Evolutionary conservation across 1,140 invertebrate genomes (phyloP).

Genomic region (Eupeodes corollae): DNA sequence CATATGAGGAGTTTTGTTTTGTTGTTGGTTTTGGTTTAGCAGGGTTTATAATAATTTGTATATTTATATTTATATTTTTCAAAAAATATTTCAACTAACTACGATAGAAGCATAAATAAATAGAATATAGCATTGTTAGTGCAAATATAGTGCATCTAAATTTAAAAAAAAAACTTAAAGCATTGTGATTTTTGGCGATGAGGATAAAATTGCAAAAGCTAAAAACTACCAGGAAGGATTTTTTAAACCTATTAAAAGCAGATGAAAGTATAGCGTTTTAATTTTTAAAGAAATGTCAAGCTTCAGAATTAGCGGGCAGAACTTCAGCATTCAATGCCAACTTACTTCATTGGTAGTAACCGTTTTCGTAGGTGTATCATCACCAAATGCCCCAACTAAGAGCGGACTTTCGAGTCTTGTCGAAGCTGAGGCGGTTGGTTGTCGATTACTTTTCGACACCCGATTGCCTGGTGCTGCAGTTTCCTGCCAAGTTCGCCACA

Average conservation of each 20-base stretch:
- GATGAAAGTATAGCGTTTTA: too few species aligned
- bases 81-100: too few species aligned
- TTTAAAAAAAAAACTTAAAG: not conserved
- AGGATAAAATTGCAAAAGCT: not conserved
- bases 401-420: constrained; percentile 13
- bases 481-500: constrained; percentile 43
- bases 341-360: not conserved
- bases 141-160: not conserved
- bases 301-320: constrained; percentile 1
- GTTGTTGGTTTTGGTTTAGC: not conserved
- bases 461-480: constrained; percentile 16
- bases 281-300: not conserved
- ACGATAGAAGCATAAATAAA: too few species aligned
- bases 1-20: not conserved
- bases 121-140: not conserved
- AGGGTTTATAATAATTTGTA: not conserved
- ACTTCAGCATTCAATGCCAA: not conserved
- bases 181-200: too few species aligned
- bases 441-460: not conserved
- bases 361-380: not conserved
- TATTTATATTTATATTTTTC: not conserved
- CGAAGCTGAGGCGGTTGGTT: not conserved
- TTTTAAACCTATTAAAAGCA: not conserved
- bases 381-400: not conserved
- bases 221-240: not conserved